Conservation (phyloP, 2,113 vertebrate species). For the Tympanuchus pallidicinctus region DNA sequence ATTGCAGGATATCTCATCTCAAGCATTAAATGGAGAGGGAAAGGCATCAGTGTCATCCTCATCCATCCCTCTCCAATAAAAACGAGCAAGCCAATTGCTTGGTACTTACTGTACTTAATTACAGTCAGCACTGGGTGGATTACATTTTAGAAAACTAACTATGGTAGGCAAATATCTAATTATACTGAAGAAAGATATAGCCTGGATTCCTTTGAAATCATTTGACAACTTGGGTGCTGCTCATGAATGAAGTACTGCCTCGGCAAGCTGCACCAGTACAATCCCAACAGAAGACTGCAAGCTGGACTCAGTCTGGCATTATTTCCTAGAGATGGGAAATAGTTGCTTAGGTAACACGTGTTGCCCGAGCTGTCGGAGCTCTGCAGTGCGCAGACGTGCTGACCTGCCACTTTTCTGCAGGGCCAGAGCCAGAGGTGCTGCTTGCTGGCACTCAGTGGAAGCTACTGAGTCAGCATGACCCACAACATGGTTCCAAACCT, state of each 20-base stretch:
- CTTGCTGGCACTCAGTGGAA: background rate
- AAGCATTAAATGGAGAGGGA: background rate
- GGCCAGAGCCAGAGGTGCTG: background rate
- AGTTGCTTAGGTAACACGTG: background rate
- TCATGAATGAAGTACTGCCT: fast-evolving
- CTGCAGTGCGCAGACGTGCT: fast-evolving
- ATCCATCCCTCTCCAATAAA: background rate
- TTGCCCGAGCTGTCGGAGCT: background rate
- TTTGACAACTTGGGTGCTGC: background rate
- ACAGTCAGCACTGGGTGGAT: background rate
- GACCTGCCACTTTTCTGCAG: background rate
- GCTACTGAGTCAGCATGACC: background rate
- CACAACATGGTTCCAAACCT: background rate
- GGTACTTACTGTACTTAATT: background rate
- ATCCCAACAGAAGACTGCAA: background rate
- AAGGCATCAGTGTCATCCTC: background rate
- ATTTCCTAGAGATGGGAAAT: background rate
- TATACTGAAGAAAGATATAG: background rate
- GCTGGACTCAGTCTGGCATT: background rate
- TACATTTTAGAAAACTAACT: background rate
- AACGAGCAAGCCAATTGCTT: background rate
- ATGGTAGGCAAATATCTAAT: background rate
- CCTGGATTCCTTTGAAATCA: background rate
- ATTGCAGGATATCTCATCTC: background rate
- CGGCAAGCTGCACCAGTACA: background rate